Evolutionary conservation across 2,797 vertebrate genomes (phyloP).

Genomic region (Enteromius fasciolatus): DNA sequence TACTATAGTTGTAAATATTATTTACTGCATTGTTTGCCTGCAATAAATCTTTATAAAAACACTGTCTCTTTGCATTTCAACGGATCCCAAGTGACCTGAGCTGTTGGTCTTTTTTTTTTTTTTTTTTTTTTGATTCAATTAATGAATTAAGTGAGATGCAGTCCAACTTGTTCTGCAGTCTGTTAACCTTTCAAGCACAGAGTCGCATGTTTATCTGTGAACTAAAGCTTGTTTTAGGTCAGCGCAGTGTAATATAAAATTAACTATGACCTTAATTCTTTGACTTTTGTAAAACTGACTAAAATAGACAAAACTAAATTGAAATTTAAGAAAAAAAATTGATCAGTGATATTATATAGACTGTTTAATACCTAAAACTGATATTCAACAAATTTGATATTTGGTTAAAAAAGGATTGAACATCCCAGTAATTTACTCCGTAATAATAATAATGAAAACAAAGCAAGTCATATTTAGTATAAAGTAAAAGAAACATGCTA

Average conservation of each 20-base stretch:
- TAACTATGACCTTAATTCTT: not conserved
- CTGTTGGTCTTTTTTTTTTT: too few species aligned
- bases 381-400: not conserved
- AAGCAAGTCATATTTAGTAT: not conserved
- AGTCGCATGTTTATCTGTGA: not conserved
- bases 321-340: not conserved
- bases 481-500: not conserved
- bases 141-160: not conserved
- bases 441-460: not conserved
- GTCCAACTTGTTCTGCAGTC: too few species aligned
- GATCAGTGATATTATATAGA: not conserved
- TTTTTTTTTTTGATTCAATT: too few species aligned
- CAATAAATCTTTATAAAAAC: slow-evolving; percentile 82
- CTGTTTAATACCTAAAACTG: too few species aligned
- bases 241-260: too few species aligned
- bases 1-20: slow-evolving; percentile 79
- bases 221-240: not conserved
- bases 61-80: slow-evolving; percentile 16
- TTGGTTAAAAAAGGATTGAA: not conserved
- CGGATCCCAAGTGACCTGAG: too few species aligned
- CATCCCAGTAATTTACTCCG: not conserved
- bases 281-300: not conserved
- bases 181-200: not conserved
- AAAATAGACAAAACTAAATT: too few species aligned
- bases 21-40: slow-evolving; percentile 80